Conservation (phyloP, 2,888 invertebrate species). For the Mactromeris polynyma region DNA sequence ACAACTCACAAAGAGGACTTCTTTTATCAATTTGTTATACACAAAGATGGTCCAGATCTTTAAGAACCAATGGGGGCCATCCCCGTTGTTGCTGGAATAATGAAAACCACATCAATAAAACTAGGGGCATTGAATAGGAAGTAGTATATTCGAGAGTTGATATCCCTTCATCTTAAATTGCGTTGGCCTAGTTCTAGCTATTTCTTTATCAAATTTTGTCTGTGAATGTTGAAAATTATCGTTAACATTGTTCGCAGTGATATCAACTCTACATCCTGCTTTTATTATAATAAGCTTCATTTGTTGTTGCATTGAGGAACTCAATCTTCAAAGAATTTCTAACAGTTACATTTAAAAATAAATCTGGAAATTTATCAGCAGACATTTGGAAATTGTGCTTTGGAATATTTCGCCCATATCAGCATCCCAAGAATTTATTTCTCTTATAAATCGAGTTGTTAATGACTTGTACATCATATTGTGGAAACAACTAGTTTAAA, state of each 20-base stretch:
- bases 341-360: neutral
- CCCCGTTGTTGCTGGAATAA: too few relatives aligned
- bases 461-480: neutral
- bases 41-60: too few relatives aligned
- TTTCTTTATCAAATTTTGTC: neutral
- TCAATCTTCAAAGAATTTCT: neutral
- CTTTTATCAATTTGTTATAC: too few relatives aligned
- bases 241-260: neutral
- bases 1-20: too few relatives aligned
- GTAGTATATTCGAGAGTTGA: neutral
- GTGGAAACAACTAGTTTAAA: neutral
- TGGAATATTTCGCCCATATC: neutral
- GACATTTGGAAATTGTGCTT: neutral
- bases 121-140: too few relatives aligned
- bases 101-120: too few relatives aligned
- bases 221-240: neutral
- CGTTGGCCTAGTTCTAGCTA: neutral
- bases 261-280: neutral
- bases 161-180: neutral
- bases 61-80: too few relatives aligned
- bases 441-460: neutral
- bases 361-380: neutral
- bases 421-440: neutral
- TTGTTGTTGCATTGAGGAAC: neutral
- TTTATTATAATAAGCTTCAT: conserved; percentile 1